Evolutionary conservation across 2,113 vertebrate genomes (phyloP).

Genomic region (Trichechus manatus): DNA sequence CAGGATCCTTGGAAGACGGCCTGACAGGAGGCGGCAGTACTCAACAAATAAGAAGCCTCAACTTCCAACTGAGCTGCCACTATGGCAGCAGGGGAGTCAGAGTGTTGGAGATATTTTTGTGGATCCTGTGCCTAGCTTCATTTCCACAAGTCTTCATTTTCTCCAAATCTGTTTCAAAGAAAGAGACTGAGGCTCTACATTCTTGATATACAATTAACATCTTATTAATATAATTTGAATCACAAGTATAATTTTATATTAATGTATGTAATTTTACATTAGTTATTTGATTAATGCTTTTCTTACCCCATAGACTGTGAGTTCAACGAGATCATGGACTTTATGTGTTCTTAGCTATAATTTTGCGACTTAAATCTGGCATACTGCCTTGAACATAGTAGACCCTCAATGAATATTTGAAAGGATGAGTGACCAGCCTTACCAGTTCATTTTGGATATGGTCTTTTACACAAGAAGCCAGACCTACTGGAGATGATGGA

Average conservation of each 20-base stretch:
- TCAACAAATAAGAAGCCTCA: background rate
- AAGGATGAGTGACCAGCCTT: background rate
- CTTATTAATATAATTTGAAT: constrained; percentile 30
- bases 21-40: background rate
- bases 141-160: background rate
- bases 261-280: background rate
- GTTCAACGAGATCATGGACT: background rate
- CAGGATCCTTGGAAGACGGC: background rate
- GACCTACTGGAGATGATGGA: background rate
- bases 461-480: background rate
- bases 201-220: background rate
- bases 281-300: background rate
- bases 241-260: constrained; percentile 20
- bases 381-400: background rate
- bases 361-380: background rate
- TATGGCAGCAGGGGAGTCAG: background rate
- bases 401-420: background rate
- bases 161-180: background rate
- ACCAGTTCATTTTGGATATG: background rate
- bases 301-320: background rate
- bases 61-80: no score
- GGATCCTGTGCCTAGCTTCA: background rate
- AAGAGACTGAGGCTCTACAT: background rate
- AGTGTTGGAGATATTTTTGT: fast-evolving
- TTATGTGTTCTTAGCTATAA: background rate